Evolutionary conservation across 2,888 invertebrate genomes (phyloP).

Genomic region (Tipula unca): DNA sequence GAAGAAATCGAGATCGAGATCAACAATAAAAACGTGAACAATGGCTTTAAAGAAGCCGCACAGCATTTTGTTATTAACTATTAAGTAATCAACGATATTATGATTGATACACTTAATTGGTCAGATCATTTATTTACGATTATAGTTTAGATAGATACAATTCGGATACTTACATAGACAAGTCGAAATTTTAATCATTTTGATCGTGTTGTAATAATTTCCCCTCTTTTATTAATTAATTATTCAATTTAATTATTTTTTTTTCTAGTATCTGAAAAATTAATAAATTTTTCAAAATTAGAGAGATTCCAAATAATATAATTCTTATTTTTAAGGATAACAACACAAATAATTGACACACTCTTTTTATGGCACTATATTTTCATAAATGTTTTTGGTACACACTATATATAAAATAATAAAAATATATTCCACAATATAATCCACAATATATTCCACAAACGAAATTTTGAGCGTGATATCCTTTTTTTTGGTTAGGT

Average conservation of each 20-base stretch:
- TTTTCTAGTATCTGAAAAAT: conserved; percentile 1
- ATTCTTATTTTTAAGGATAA: not conserved
- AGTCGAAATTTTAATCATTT: not conserved
- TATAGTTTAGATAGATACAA: not conserved
- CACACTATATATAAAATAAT: not conserved
- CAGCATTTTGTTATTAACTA: not conserved
- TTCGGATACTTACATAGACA: not conserved
- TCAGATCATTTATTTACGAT: not conserved
- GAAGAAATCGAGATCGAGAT: not conserved
- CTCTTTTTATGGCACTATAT: not conserved
- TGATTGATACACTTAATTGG: conserved; percentile 9
- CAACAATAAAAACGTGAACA: not conserved
- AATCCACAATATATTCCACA: not conserved
- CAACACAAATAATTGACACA: conserved; percentile 14
- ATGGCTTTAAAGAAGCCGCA: conserved; percentile 8
- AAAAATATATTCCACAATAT: not conserved
- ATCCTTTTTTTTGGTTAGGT: not conserved
- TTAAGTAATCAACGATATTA: not conserved
- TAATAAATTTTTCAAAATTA: not conserved
- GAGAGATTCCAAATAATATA: no score
- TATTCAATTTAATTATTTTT: not conserved
- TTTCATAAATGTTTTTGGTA: not conserved
- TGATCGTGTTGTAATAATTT: not conserved
- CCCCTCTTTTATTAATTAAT: not conserved
- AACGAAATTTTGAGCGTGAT: not conserved